A percentile compares a stretch with the other conserved stretches of the same genome.
Evolutionary conservation across 2,797 vertebrate genomes (phyloP).

Genomic region (Neopelma chrysocephalum): DNA sequence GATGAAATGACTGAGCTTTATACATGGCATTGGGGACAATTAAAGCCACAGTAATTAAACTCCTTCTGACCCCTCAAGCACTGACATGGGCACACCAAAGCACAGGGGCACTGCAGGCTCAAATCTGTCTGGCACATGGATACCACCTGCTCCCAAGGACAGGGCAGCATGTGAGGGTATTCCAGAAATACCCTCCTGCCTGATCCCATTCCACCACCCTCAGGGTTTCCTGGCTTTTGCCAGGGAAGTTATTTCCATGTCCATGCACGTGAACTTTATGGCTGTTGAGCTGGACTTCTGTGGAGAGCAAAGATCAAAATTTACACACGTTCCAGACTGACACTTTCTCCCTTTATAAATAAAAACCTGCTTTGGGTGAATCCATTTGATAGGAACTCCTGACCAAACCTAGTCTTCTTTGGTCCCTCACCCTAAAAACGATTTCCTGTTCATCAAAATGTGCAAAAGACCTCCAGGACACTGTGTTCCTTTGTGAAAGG

Average conservation of each 20-base stretch:
- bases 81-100: background rate
- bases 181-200: background rate
- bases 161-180: background rate
- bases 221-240: background rate
- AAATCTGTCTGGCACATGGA: background rate
- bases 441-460: background rate
- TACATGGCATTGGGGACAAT: background rate
- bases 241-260: background rate
- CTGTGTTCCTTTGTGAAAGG: background rate
- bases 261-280: background rate
- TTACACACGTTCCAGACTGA: background rate
- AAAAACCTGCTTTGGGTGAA: background rate
- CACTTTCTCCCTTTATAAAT: background rate
- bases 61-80: background rate
- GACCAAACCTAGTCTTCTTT: background rate
- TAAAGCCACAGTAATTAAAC: background rate
- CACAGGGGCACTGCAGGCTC: background rate
- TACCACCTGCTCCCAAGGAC: background rate
- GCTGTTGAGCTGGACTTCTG: background rate
- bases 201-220: background rate
- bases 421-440: conserved; percentile 17
- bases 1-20: background rate
- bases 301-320: background rate
- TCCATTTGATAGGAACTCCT: background rate
- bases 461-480: background rate